Evolutionary conservation across 2,888 invertebrate genomes (phyloP), one percentile per base, ranked within the genome.

Genomic region (Epirrita christyi): DNA sequence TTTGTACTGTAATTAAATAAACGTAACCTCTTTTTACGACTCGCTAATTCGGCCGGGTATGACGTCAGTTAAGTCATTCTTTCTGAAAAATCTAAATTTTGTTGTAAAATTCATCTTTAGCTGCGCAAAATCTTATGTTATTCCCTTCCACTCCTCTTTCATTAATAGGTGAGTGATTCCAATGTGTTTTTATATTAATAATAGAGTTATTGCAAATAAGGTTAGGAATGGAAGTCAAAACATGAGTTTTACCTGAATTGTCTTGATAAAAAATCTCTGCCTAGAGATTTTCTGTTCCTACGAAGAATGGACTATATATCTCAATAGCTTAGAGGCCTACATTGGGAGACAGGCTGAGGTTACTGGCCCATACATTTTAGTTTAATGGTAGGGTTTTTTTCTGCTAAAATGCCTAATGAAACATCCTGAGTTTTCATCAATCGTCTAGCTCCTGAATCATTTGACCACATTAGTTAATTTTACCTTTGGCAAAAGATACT

Each of bases 31-130:
- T 36, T 11, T 36, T 6, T 7, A 21, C 7, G 14, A 21, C 52
- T 48, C 8, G 36, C 3, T 37, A 43, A 11, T 44, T 52, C 6
- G 37, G 57, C 49, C 52, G 57, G 47, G 0, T 48, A 34, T 59
- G 10, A 61, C 53, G 66, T 66, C 66, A 63, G 2, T 21, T n/a
- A n/a, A n/a, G 21, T 21, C 21, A 21, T 3, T 3, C 48, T n/a
- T 10, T 21, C 28, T 55, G 34, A 38, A 44, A 47, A 55, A 46
- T 44, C 14, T 28, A 55, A 64, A 60, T 51, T 55, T 50, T 14
- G 14, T 48, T 40, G 48, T 60, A 29, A 43, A 42, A 51, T 27
- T 27, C 11, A 1, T n/a, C 28, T 13, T 21, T n/a, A 15, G 44
- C 41, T 49, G 38, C 46, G 43, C 37, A 38, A 45, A 58, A 46